These are phyloP conservation scores for Nomada lathburiana DNA, from an alignment of 2,888 invertebrate genomes.

Conservation along the genomic window DNA sequence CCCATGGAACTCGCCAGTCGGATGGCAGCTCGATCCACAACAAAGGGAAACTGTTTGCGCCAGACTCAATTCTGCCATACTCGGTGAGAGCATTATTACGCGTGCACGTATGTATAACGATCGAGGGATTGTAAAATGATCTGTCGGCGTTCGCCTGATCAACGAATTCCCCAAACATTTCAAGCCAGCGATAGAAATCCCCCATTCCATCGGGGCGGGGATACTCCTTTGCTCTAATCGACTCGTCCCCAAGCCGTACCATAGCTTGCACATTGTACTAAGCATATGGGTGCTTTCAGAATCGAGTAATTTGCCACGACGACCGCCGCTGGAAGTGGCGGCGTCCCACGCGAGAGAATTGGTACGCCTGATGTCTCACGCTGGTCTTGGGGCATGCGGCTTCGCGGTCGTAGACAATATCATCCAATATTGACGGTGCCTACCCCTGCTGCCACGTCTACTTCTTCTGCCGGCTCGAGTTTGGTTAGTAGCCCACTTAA, in stretches of 20 bases:
- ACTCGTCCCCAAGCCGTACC: no score
- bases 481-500: slow-evolving; percentile 76
- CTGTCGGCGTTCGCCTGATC: no score
- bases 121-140: not conserved
- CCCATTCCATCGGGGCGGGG: no score
- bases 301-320: slow-evolving; percentile 94
- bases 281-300: slow-evolving; percentile 86
- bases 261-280: no score
- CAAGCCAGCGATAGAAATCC: no score
- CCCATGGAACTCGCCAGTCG: slow-evolving; percentile 98
- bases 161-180: not conserved
- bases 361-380: slow-evolving; percentile 94
- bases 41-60: slow-evolving; percentile 98
- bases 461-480: slow-evolving; percentile 82
- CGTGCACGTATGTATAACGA: not conserved
- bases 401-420: slow-evolving; percentile 96
- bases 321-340: slow-evolving; percentile 96
- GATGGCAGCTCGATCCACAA: slow-evolving; percentile 97
- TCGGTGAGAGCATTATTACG: slow-evolving; percentile 88
- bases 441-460: slow-evolving; percentile 82
- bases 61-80: slow-evolving; percentile 98
- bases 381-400: slow-evolving; percentile 96
- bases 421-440: slow-evolving; percentile 88
- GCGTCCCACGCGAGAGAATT: slow-evolving; percentile 95
- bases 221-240: no score